These are phyloP conservation scores for Platorchestia sp. DNA, from an alignment of 1,140 invertebrate species.

Conservation along the genomic window DNA sequence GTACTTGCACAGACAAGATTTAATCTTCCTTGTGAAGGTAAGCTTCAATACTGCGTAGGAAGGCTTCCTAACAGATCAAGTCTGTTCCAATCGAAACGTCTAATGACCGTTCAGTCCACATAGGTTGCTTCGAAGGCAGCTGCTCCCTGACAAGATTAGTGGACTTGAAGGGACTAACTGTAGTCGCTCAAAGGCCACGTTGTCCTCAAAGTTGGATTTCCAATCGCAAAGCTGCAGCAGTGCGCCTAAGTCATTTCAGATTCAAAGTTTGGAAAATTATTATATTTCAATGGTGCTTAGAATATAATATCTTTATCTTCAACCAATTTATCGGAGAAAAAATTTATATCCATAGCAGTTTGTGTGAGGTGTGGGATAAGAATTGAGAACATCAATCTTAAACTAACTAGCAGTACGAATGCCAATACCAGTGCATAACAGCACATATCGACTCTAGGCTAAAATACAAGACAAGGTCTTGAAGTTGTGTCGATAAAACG, in stretches of 20 bases:
- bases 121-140: background rate
- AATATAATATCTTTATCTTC: too few species aligned
- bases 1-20: background rate
- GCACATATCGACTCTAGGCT: background rate
- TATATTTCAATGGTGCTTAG: too few species aligned
- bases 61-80: background rate
- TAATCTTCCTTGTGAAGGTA: background rate
- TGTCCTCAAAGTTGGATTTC: background rate
- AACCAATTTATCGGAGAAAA: too few species aligned
- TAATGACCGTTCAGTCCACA: slow-evolving; percentile 24
- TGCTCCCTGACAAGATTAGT: background rate
- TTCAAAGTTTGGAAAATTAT: background rate
- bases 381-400: background rate
- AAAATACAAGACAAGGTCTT: background rate
- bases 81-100: background rate
- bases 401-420: background rate
- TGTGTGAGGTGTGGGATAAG: too few species aligned
- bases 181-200: background rate
- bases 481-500: background rate
- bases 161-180: background rate
- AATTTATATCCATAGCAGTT: too few species aligned
- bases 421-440: background rate
- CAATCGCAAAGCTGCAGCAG: background rate
- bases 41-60: background rate
- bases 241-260: background rate